phyloP scores from a whole-genome alignment of 2,797 vertebrate species.

The Diplodus puntazzo region DNA sequence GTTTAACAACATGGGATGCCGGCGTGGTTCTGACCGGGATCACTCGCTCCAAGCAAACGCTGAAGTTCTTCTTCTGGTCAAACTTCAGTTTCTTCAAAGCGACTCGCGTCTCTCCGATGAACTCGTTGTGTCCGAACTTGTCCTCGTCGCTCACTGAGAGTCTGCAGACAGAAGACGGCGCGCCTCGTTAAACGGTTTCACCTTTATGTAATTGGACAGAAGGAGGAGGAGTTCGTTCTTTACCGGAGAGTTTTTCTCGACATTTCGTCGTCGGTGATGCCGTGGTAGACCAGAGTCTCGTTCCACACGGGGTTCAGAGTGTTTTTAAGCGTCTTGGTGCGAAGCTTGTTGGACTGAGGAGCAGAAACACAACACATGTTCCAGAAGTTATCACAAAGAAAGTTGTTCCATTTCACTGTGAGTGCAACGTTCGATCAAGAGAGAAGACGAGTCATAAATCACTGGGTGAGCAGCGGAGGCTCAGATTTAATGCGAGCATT shows the following conservation, averaged over 20 bases:
- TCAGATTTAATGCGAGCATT: neutral
- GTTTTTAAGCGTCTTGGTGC: constrained; percentile 94
- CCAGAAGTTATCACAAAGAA: too few species aligned
- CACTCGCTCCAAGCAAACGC: constrained; percentile 90
- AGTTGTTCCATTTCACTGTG: neutral
- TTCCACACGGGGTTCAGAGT: constrained; percentile 94
- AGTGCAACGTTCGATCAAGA: neutral
- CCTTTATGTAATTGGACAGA: too few species aligned
- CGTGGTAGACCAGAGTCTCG: constrained; percentile 93
- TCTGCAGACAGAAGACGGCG: constrained; percentile 74
- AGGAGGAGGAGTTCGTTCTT: neutral
- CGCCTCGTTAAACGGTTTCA: neutral
- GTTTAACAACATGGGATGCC: neutral
- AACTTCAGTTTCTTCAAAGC: constrained; percentile 94
- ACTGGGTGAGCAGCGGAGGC: too few species aligned
- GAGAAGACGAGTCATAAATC: constrained; percentile 4
- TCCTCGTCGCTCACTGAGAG: constrained; percentile 97
- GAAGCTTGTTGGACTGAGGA: constrained; percentile 93
- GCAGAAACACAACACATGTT: neutral
- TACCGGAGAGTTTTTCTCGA: constrained; percentile 94
- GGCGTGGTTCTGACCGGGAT: constrained; percentile 58
- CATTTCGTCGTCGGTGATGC: constrained; percentile 96
- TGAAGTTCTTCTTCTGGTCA: constrained; percentile 95
- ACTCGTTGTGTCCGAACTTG: constrained; percentile 97
- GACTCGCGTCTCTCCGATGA: constrained; percentile 95